Evolutionary conservation across 2,888 invertebrate species (phyloP), one percentile per base, ranked within the genome.

Genomic region (Heteropelma amictum): DNA sequence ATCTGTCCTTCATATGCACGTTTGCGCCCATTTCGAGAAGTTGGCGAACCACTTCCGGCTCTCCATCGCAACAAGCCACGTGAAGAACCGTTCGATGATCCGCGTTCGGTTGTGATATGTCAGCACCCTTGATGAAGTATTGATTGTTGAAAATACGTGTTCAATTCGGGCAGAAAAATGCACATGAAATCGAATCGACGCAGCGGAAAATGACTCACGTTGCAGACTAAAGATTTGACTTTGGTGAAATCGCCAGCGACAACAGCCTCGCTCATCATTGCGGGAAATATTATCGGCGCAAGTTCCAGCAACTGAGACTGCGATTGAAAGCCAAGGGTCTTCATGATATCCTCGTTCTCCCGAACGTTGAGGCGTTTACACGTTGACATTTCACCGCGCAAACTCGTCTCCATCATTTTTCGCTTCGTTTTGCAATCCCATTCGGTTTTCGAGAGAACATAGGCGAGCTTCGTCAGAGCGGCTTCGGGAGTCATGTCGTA

Each of bases 401-500:
- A 90, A 85, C 94, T 95, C 0, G 91, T 92, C 76, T 92, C 91
- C 92, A 97, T 93, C 93, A 95, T 94, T 93, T 92, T 91, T 45
- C 93, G 92, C 84, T 95, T 95, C 60, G 92, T 91, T 26, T 92
- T 89, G 47, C 92, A 90, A 51, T 91, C 90, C 90, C 95, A 93
- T 53, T 94, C 93, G 3, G 91, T 90, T 85, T 97, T 96, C 0
- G 96, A 95, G 21, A 98, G 90, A 0, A 98, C 96, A 84, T 97
- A 98, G 0, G 95, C 93, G 1, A 99, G 90, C 88, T 99, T 99
- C 1, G 96, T 94, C 6, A 98, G 91, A 0, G 98, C 98, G 0
- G 98, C 97, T 89, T 98, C 98, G 0, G 96, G 95, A 0, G 98
- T 98, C 95, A 97, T 96, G 85, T 97, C 97, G 68, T 91, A 93